These are phyloP conservation scores for Patella caerulea DNA, from an alignment of 2,888 invertebrate genomes.

Conservation along the genomic window DNA sequence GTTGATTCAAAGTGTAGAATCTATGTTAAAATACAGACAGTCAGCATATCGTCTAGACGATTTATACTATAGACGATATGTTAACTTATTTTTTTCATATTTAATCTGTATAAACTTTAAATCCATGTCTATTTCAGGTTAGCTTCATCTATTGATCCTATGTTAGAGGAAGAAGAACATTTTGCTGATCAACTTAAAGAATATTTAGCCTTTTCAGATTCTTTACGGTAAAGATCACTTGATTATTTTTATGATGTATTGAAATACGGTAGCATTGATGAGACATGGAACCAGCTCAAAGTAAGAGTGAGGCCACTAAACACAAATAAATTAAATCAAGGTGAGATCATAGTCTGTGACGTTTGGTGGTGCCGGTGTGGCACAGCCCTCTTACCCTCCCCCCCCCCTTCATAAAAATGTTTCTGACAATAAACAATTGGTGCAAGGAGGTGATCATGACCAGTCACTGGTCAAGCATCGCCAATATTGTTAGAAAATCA, in stretches of 20 bases:
- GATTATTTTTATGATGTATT: background rate
- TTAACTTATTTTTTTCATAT: background rate
- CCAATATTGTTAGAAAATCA: too few species aligned
- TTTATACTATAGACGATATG: background rate
- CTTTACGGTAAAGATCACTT: constrained; percentile 73
- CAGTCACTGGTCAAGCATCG: too few species aligned
- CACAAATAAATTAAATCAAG: too few species aligned
- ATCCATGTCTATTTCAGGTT: constrained; percentile 46
- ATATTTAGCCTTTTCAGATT: constrained; percentile 83
- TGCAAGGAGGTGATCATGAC: too few species aligned
- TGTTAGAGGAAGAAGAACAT: constrained; percentile 86
- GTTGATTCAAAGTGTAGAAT: too few species aligned
- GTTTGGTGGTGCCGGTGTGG: too few species aligned
- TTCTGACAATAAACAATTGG: too few species aligned
- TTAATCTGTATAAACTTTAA: background rate
- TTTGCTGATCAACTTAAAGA: constrained; percentile 88
- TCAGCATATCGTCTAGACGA: background rate
- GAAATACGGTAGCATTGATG: background rate
- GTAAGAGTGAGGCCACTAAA: background rate
- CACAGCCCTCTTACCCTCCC: too few species aligned
- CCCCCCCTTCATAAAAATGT: too few species aligned
- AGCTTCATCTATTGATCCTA: constrained; percentile 81
- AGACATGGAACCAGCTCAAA: background rate
- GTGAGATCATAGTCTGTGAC: too few species aligned
- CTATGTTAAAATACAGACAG: too few species aligned